A percentile compares a stretch with the other conserved stretches of the same genome.
Conservation (phyloP, 2,888 invertebrate species). For the Noctua comes region DNA sequence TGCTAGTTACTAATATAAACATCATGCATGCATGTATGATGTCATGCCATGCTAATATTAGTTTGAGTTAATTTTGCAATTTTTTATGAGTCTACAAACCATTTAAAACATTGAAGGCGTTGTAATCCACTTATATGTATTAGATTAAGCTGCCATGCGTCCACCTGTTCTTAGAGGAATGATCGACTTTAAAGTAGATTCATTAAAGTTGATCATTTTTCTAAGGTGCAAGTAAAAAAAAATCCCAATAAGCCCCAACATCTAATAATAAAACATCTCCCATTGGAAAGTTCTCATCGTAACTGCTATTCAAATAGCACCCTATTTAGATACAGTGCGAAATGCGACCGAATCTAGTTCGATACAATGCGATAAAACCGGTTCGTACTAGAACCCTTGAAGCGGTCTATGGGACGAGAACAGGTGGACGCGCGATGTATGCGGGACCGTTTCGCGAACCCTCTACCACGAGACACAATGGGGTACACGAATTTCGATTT, state of each 20-base stretch:
- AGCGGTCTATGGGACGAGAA: conserved; percentile 72
- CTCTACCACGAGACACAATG: conserved; percentile 52
- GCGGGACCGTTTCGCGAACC: conserved; percentile 62
- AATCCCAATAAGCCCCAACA: conserved; percentile 18
- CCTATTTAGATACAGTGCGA: conserved; percentile 48
- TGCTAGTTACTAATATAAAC: neutral
- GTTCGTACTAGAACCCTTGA: conserved; percentile 61
- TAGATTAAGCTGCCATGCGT: neutral
- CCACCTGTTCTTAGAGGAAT: too few relatives aligned
- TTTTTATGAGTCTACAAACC: neutral
- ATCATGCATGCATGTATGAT: neutral
- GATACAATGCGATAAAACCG: conserved; percentile 63
- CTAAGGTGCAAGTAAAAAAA: neutral
- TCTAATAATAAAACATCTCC: conserved; percentile 53
- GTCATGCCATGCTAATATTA: neutral
- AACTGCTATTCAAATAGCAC: conserved; percentile 59
- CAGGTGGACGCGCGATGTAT: conserved; percentile 62
- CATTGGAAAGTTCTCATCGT: conserved; percentile 65
- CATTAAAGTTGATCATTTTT: too few relatives aligned
- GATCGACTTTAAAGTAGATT: neutral
- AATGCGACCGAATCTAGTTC: conserved; percentile 63
- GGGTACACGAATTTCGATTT: neutral
- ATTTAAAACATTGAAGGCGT: neutral
- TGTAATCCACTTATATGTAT: neutral
- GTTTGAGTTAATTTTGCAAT: neutral